Percentiles rank a stretch among this genome's conserved stretches.
phyloP scores from a whole-genome alignment of 1,140 invertebrate species.

The Nasonia vitripennis region DNA sequence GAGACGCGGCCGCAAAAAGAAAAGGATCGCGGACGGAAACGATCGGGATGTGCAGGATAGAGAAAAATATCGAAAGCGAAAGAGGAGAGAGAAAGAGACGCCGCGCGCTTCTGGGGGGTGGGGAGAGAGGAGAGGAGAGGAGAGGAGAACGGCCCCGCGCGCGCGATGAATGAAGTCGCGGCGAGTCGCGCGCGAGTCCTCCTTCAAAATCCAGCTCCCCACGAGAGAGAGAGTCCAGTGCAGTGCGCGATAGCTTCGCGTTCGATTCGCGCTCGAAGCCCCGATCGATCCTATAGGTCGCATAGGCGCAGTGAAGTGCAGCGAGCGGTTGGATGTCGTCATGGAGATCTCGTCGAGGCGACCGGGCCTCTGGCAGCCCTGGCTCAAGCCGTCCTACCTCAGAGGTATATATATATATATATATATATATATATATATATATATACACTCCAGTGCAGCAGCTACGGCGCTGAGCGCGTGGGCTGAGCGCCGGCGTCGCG shows the following conservation, averaged over 20 bases:
- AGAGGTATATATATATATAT: too few species aligned
- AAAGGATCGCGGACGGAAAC: slow-evolving; percentile 46
- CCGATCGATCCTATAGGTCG: not conserved
- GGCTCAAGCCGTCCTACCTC: slow-evolving; percentile 58
- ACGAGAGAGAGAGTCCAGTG: not conserved
- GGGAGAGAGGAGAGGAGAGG: slow-evolving; percentile 46
- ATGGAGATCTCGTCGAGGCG: slow-evolving; percentile 66
- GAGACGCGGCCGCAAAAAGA: slow-evolving; percentile 1
- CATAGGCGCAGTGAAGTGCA: not conserved
- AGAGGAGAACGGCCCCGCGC: slow-evolving; percentile 52
- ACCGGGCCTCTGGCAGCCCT: slow-evolving; percentile 70
- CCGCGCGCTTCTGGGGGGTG: not conserved
- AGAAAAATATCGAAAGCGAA: slow-evolving; percentile 39
- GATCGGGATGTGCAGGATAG: slow-evolving; percentile 13
- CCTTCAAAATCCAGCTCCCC: not conserved
- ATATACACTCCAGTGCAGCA: too few species aligned
- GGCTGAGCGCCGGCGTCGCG: slow-evolving; percentile 5
- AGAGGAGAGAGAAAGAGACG: slow-evolving; percentile 13
- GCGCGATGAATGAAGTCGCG: slow-evolving; percentile 72
- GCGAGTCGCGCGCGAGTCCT: slow-evolving; percentile 43
- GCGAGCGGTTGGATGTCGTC: slow-evolving; percentile 37
- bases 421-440: too few species aligned
- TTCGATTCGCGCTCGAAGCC: not conserved
- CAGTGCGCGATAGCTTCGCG: not conserved
- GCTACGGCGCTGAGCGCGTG: not conserved